Conservation (phyloP, 2,113 vertebrate genomes). For the Uria lomvia region DNA sequence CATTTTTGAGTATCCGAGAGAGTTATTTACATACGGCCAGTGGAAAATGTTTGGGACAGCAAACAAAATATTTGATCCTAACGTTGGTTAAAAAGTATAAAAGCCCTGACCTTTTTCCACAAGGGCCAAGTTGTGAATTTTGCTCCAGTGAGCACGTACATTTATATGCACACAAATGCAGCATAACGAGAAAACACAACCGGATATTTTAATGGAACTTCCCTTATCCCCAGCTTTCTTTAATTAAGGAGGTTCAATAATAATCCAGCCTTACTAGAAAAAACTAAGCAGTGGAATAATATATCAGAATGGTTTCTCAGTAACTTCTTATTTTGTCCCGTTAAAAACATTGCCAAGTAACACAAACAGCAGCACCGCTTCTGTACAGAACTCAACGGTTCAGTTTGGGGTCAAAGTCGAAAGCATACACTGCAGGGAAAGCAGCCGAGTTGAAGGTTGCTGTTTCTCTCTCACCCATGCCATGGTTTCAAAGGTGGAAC, state of each 20-base stretch:
- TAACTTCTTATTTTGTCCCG: not conserved
- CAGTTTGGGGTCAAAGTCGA: not conserved
- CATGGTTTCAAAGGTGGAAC: not conserved
- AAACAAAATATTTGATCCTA: not conserved
- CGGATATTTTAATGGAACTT: not conserved
- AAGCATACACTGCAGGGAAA: not conserved
- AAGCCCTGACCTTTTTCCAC: not conserved
- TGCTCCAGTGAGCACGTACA: not conserved
- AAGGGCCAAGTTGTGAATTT: not conserved
- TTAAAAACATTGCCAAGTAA: not conserved
- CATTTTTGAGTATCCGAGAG: not conserved
- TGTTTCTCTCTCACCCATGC: not conserved
- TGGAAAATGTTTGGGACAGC: not conserved
- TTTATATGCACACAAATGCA: not conserved
- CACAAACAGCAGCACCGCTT: not conserved
- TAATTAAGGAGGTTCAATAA: not conserved
- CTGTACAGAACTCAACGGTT: not conserved
- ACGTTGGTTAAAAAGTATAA: not conserved
- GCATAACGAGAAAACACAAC: not conserved
- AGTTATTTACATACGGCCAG: fast-evolving
- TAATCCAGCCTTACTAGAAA: not conserved
- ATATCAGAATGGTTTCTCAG: not conserved
- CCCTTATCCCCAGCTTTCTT: not conserved
- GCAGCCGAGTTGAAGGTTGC: not conserved
- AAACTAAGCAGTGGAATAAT: not conserved